Percentiles rank a stretch among this genome's conserved stretches.
These are phyloP conservation scores for Heliconius charithonia DNA, from an alignment of 2,888 invertebrate species.

Conservation along the genomic window DNA sequence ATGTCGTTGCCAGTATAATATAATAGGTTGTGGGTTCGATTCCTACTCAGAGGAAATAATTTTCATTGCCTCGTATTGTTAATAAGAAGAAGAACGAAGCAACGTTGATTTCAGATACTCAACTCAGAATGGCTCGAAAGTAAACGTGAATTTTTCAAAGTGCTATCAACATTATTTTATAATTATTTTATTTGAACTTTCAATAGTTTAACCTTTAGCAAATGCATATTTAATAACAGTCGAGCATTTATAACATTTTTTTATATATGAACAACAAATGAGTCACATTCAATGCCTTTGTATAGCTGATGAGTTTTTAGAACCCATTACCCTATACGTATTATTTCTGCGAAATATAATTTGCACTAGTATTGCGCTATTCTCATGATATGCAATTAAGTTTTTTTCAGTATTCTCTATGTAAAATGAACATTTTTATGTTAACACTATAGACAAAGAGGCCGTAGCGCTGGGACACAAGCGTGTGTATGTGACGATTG, in stretches of 20 bases:
- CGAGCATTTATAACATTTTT: not conserved
- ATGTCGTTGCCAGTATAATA: too few species aligned
- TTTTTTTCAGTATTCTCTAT: constrained; percentile 11
- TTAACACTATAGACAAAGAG: not conserved
- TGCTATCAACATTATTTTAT: too few species aligned
- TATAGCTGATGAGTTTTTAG: constrained; percentile 18
- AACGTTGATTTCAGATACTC: too few species aligned
- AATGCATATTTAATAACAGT: constrained; percentile 11
- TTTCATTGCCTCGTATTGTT: too few species aligned
- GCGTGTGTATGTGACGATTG: too few species aligned
- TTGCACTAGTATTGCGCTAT: not conserved
- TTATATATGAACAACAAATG: not conserved
- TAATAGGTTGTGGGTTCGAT: too few species aligned
- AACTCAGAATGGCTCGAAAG: too few species aligned
- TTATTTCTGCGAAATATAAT: constrained; percentile 16
- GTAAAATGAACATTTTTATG: not conserved
- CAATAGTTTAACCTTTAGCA: not conserved
- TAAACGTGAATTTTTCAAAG: too few species aligned
- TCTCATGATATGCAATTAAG: not conserved
- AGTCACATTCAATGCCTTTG: not conserved
- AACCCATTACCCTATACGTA: constrained; percentile 10
- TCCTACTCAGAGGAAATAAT: too few species aligned
- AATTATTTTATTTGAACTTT: not conserved
- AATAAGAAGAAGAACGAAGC: too few species aligned
- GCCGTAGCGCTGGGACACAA: too few species aligned